Conservation (phyloP, 2,113 vertebrate genomes). For the Antigone vipio region DNA sequence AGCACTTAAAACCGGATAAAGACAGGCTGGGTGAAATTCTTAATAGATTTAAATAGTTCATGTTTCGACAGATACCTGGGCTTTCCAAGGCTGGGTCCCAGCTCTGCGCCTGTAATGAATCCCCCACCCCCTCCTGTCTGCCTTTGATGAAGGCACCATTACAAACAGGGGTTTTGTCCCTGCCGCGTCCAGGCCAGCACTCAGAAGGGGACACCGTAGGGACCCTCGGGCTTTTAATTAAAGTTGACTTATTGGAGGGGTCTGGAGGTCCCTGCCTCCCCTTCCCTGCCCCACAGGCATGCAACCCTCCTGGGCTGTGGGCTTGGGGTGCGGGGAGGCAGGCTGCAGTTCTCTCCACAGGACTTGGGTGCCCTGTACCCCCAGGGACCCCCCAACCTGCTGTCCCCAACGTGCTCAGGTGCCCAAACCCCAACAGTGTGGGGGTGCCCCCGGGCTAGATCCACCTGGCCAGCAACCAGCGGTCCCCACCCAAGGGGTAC, state of each 20-base stretch:
- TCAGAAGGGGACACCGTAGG: not conserved
- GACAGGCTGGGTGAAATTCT: conserved; percentile 75
- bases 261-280: not conserved
- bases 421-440: rapidly evolving
- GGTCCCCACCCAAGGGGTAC: not conserved
- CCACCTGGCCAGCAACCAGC: not conserved
- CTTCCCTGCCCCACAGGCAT: not conserved
- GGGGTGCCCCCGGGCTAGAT: not conserved
- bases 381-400: not conserved
- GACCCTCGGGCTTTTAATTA: conserved; percentile 50
- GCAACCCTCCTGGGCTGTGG: not conserved
- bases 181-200: not conserved
- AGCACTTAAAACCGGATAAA: conserved; percentile 71
- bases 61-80: conserved; percentile 75
- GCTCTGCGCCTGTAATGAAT: conserved; percentile 63
- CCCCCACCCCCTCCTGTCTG: conserved; percentile 41
- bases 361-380: not conserved
- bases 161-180: conserved; percentile 54
- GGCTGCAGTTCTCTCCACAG: not conserved
- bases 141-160: conserved; percentile 58
- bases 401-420: not conserved
- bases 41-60: conserved; percentile 77
- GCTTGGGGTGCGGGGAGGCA: not conserved
- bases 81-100: conserved; percentile 63
- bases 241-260: conserved; percentile 53